Evolutionary conservation across 1,140 invertebrate genomes (phyloP), one percentile per base, ranked within the genome.

Genomic region (Acromyrmex echinatior): DNA sequence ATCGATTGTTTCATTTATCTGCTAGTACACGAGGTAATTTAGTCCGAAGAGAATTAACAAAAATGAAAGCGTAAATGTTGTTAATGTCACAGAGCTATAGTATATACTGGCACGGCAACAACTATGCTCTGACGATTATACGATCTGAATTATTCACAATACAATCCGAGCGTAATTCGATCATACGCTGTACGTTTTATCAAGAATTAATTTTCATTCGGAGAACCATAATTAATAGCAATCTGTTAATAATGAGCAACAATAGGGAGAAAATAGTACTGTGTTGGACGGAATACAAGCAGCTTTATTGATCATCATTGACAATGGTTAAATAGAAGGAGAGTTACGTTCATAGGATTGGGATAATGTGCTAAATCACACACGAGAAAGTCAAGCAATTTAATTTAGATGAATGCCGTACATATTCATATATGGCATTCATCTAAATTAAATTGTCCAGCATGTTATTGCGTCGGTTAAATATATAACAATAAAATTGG

Each of bases 191-290:
- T 76, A 76, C 80, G 56, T 84, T 84, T 84, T 84, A 84, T 84
- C 80, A 84, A 84, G 80, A 84, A 84, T 84, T 84, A 84, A 84
- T 84, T 84, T 74, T 84, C 80, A 84, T 84, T 84, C 56, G 56
- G 79, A 84, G 56, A 84, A 84, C 70, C 80, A 63, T 84, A 84
- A 84, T 84, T 84, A 84, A 84, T 84, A 84, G 56, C 70, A 84
- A 84, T 84, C 70, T 74, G 80, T 76, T 74, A 74, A 84, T 84
- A 84, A 84, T 84, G 39, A 84, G 80, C 70, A 84, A 84, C 70
- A 84, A 84, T 74, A 74, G 80, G 14, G 70, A 74, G 80, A 84
- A 74, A 84, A 84, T 84, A 84, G 80, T 82, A 74, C 62, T 62
- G 25, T 35, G 63, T 51, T 45, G 35, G 35, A 45, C 25, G 49